These are phyloP conservation scores for Drosophila guanche DNA, from an alignment of 1,140 invertebrate genomes.

Conservation along the genomic window DNA sequence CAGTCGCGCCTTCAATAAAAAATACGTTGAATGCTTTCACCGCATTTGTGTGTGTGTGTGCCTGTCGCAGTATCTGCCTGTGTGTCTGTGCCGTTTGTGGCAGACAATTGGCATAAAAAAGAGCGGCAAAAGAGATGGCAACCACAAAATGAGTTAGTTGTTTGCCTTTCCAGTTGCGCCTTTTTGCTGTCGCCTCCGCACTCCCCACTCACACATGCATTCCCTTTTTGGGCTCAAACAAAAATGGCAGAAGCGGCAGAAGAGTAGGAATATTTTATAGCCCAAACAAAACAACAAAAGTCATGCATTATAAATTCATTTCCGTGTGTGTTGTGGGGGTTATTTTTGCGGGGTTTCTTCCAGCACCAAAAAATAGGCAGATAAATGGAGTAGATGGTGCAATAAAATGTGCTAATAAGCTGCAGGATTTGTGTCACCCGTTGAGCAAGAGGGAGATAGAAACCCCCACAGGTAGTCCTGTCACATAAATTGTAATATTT, in stretches of 20 bases:
- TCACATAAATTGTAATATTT: slow-evolving; percentile 4
- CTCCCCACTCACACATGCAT: slow-evolving; percentile 23
- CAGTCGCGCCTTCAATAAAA: slow-evolving; percentile 55
- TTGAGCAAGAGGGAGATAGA: not conserved
- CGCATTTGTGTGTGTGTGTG: slow-evolving; percentile 25
- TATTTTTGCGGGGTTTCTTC: slow-evolving; percentile 53
- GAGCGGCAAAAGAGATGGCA: slow-evolving; percentile 55
- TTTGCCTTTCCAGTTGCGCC: slow-evolving; percentile 49
- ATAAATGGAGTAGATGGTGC: slow-evolving; percentile 54
- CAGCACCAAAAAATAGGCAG: slow-evolving; percentile 9
- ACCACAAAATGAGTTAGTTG: slow-evolving; percentile 79
- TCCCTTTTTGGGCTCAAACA: slow-evolving; percentile 18
- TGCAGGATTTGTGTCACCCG: slow-evolving; percentile 50
- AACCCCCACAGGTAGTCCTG: not conserved
- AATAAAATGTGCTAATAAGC: slow-evolving; percentile 77
- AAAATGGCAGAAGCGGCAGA: slow-evolving; percentile 2
- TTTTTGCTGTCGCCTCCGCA: slow-evolving; percentile 40
- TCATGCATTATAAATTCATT: slow-evolving; percentile 78
- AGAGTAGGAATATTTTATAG: slow-evolving; percentile 34
- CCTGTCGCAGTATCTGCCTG: slow-evolving; percentile 2
- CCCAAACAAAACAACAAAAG: slow-evolving; percentile 45
- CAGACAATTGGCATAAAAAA: slow-evolving; percentile 74
- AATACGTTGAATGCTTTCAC: slow-evolving; percentile 47
- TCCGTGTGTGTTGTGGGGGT: slow-evolving; percentile 46
- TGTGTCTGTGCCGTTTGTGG: slow-evolving; percentile 16